Base-by-base conservation (phyloP, 2,888 invertebrate genomes). In the Tachystola acroxantha region DNA sequence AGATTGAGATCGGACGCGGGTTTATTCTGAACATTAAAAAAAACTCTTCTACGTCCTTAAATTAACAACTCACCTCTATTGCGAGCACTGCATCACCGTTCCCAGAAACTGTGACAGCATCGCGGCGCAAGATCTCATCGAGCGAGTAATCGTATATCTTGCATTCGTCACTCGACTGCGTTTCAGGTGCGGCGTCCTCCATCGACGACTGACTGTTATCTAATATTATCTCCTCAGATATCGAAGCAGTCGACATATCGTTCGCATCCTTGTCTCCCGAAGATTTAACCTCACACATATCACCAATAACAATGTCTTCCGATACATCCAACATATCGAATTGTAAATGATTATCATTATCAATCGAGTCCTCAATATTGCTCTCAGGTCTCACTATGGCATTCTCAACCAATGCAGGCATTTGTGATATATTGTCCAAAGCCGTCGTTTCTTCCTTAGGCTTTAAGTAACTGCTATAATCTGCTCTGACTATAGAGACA, bases 271-370 rank as follows among this genome's bases (percentile, higher is more conserved):
- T 79, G 29, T 72, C 71, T 34, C 58, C 68, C 16, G 42, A 29
- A 13, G 39, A 52, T 42, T 81, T 81, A 0, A 68, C 50, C 37
- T 82, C 81, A 54, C 65, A 72, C 37, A 48, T 68, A 24, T 77
- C 77, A 1, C 76, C 84, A 40, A 86, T 80, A 0, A 79, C 69
- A 37, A 86, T 85, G 42, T 85, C 85, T 49, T 85, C 86, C 0
- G 84, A 86, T 0, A 85, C 84, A 56, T 85, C 85, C 37, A 86
- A 59, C 84, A 85, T 84, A 40, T 85, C 85, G 50, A 86, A 73
- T 28, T 80, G 78, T 24, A 84, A 52, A 6, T n/a, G n/a, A n/a
- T n/a, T n/a, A 33, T 79, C 76, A 49, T 68, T 75, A 3, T 60
- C 55, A 13, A 63, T 48, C 1, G 49, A 37, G 26, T 63, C 57